Evolutionary conservation across 1,140 invertebrate genomes (phyloP).

Genomic region (Drosophila navojoa): DNA sequence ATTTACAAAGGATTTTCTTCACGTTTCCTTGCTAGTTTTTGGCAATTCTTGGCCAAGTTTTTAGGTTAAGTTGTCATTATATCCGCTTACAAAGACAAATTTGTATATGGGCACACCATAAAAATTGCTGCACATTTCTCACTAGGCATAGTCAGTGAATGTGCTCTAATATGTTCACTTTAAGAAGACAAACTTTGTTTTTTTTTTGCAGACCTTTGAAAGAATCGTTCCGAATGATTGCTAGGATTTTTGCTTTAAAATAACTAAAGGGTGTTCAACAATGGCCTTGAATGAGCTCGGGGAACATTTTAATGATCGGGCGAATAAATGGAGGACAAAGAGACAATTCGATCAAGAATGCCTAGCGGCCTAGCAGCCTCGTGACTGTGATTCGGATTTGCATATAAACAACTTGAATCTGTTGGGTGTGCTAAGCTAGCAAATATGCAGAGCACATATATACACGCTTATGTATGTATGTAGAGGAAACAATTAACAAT

Average conservation of each 20-base stretch:
- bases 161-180: no score
- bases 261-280: no score
- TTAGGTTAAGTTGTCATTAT: constrained; percentile 61
- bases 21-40: constrained; percentile 41
- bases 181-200: no score
- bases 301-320: no score
- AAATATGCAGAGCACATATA: constrained; percentile 1
- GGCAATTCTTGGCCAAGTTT: constrained; percentile 36
- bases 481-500: background rate
- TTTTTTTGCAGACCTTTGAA: no score
- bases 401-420: background rate
- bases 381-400: no score
- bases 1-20: constrained; percentile 63
- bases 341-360: no score
- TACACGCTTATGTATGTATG: background rate
- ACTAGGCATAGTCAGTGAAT: background rate
- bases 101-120: constrained; percentile 31
- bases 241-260: no score
- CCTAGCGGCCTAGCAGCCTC: no score
- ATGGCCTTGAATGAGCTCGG: no score
- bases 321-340: no score
- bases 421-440: background rate
- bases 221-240: no score
- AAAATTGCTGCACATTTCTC: background rate
- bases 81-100: constrained; percentile 62